Evolutionary conservation across 2,113 vertebrate species (phyloP), one percentile per base, ranked within the genome.

Genomic region (Perca schrenkii): DNA sequence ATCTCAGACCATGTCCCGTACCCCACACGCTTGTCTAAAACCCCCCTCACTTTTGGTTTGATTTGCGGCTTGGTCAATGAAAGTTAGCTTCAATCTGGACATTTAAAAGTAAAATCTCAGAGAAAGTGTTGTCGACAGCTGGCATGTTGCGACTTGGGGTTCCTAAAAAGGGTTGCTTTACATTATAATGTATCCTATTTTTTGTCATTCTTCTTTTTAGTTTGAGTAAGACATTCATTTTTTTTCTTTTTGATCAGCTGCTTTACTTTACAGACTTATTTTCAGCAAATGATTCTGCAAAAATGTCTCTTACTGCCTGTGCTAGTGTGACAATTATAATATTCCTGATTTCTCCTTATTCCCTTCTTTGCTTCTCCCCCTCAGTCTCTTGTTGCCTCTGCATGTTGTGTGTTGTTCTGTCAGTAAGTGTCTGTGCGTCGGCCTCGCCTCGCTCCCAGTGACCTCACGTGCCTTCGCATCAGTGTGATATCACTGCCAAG

Each of bases 1-100:
- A 96, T 91, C 95, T 95, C 95, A 96, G 96, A 96, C 95, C 95
- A 95, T 96, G 94, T 94, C 95, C 89, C 96, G 87, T 84, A 43
- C 68, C 86, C 79, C 86, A 85, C 86, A 83, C 75, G 80, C 87
- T 88, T 93, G 77, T 92, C 69, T 62, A 69, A 79, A 88, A 73
- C 28, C 70, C 84, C 64, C 91, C 68, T 87, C 68, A 89, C 87
- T 80, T 91, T 93, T 90, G 78, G 71, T 92, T 92, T 93, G 13
- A 84, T 81, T 91, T 93, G 40, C 86, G 40, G 74, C 85, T 91
- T 87, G 82, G 84, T 84, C 81, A 96, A 85, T 25, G 68, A 84
- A 77, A 85, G 22, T 36, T 52, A 66, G 31, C 15, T 40, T 25
- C 8, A 66, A 53, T 76, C 56, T 62, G 69, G 50, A 75, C 21